Evolutionary conservation across 2,888 invertebrate species (phyloP).

Genomic region (Troides aeacus): DNA sequence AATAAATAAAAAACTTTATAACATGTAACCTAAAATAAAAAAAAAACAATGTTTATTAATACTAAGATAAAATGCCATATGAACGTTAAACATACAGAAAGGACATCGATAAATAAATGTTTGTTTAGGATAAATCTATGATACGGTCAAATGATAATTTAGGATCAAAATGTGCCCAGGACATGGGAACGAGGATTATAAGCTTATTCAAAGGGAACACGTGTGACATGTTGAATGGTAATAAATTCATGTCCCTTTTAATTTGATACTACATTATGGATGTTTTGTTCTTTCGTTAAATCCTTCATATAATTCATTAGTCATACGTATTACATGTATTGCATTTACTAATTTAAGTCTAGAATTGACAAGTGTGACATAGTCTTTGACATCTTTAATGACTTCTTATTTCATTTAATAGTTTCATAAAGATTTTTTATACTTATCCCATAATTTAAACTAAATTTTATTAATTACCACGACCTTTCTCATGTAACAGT

Average conservation of each 20-base stretch:
- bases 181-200: constrained; percentile 27
- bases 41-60: background rate
- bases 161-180: constrained; percentile 26
- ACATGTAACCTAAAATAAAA: too few relatives aligned
- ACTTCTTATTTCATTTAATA: background rate
- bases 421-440: too few relatives aligned
- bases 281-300: constrained; percentile 17
- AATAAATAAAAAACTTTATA: too few relatives aligned
- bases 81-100: constrained; percentile 15
- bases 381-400: background rate
- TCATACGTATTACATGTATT: background rate
- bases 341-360: background rate
- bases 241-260: constrained; percentile 23
- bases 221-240: constrained; percentile 24
- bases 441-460: too few relatives aligned
- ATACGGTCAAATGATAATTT: constrained; percentile 28
- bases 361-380: background rate
- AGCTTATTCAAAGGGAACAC: constrained; percentile 26
- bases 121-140: constrained; percentile 29
- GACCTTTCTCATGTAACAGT: too few relatives aligned
- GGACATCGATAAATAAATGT: constrained; percentile 28
- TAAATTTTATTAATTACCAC: too few relatives aligned
- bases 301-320: constrained; percentile 1
- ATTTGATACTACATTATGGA: constrained; percentile 15
- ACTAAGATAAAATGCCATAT: background rate